phyloP scores from a whole-genome alignment of 64 coral and sea anemone genomes.

The Stichodactyla mertensii region DNA sequence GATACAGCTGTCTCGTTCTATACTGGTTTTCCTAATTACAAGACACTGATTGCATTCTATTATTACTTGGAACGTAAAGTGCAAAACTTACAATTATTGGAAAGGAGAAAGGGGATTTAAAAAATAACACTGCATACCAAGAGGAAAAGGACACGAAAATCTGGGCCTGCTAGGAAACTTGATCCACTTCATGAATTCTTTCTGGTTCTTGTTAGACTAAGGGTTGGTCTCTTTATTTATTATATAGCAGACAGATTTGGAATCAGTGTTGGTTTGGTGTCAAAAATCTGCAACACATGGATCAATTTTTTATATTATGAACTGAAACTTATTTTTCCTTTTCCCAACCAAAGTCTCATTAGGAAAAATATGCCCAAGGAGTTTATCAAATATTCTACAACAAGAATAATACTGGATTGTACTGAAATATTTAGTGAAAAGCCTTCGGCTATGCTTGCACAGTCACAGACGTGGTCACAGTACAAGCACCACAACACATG shows the following conservation, averaged over 20 bases:
- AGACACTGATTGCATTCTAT: conserved; percentile 11
- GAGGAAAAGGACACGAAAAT: background rate
- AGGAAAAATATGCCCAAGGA: conserved; percentile 30
- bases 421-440: conserved; percentile 32
- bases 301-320: conserved; percentile 35
- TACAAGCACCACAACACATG: conserved; percentile 36
- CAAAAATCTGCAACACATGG: conserved; percentile 51
- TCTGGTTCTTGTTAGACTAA: background rate
- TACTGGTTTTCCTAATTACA: conserved; percentile 23
- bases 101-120: conserved; percentile 13
- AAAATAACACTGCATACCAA: conserved; percentile 9
- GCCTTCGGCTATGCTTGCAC: conserved; percentile 30
- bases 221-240: conserved; percentile 7
- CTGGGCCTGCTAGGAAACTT: conserved; percentile 2
- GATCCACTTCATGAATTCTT: background rate
- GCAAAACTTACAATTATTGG: conserved; percentile 35
- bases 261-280: conserved; percentile 33
- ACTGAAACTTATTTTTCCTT: conserved; percentile 41
- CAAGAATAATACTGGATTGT: conserved; percentile 37
- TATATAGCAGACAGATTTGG: conserved; percentile 33
- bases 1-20: conserved; percentile 8
- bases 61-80: conserved; percentile 5
- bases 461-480: conserved; percentile 30
- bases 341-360: conserved; percentile 21
- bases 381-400: conserved; percentile 29